A percentile compares a stretch with the other conserved stretches of the same genome.
phyloP scores from a whole-genome alignment of 2,113 vertebrate species.

The Brachionichthys hirsutus region DNA sequence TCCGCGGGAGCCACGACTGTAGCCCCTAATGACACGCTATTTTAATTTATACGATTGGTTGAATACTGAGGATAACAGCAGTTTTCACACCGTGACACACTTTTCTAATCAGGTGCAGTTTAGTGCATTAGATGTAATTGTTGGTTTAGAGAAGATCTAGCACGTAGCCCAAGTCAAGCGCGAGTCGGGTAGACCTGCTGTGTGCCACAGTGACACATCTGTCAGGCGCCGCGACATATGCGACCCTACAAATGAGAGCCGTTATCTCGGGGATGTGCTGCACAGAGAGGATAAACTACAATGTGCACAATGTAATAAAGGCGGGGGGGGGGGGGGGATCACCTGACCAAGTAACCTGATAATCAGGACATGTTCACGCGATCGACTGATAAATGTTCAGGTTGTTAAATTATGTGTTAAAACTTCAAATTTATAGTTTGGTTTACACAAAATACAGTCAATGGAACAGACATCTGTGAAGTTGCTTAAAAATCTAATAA shows the following conservation, averaged over 20 bases:
- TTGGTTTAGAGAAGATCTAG: constrained; percentile 24
- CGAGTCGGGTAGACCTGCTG: constrained; percentile 37
- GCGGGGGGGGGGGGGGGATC: neutral
- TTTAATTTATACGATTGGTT: constrained; percentile 1
- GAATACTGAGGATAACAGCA: neutral
- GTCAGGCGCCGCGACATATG: constrained; percentile 34
- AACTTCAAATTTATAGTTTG: neutral
- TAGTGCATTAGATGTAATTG: constrained; percentile 5
- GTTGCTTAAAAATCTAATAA: too few relatives aligned
- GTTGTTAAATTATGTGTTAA: neutral
- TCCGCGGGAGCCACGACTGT: constrained; percentile 16
- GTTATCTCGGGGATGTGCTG: constrained; percentile 2
- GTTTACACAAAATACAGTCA: neutral
- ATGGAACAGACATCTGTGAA: neutral
- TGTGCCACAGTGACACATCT: constrained; percentile 37
- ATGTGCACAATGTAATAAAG: neutral
- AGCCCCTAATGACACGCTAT: neutral
- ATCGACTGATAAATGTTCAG: neutral
- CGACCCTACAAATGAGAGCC: neutral
- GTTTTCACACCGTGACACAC: neutral
- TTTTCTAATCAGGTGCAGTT: constrained; percentile 8
- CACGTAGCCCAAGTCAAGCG: constrained; percentile 37
- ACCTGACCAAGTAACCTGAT: neutral
- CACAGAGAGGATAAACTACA: too few relatives aligned
- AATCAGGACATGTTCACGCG: neutral